These are phyloP conservation scores for Metridium senile DNA, from an alignment of 92 coral and sea anemone genomes.

Conservation along the genomic window DNA sequence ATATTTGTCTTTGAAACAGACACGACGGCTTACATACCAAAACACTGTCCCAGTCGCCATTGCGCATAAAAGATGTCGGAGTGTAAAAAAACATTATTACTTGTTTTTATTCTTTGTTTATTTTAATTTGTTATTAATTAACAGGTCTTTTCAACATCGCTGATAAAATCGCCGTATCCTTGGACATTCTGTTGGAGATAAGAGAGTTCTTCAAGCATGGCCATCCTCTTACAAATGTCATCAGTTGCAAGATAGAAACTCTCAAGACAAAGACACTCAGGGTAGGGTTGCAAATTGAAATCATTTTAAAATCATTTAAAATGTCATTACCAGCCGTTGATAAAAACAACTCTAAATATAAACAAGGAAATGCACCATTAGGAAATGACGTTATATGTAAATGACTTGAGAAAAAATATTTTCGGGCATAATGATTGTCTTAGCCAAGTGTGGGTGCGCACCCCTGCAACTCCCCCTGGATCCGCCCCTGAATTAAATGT, in stretches of 20 bases:
- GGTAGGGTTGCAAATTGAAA: neutral
- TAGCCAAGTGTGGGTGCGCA: neutral
- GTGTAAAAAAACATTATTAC: neutral
- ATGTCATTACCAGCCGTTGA: neutral
- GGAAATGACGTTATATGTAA: neutral
- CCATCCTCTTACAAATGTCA: conserved; percentile 31
- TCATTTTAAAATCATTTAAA: neutral
- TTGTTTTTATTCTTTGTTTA: neutral
- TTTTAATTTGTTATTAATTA: neutral
- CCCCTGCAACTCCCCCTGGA: too few relatives aligned
- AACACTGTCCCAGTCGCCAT: too few relatives aligned
- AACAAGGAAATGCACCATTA: neutral
- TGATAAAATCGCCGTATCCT: conserved; percentile 48
- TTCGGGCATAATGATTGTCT: neutral
- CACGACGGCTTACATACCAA: too few relatives aligned
- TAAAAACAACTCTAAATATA: neutral
- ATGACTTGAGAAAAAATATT: too few relatives aligned
- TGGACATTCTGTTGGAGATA: conserved; percentile 42
- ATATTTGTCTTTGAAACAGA: too few relatives aligned
- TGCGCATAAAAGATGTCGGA: neutral
- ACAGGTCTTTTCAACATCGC: conserved; percentile 54
- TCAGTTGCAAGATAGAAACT: conserved; percentile 26
- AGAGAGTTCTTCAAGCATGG: conserved; percentile 47
- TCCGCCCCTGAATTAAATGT: too few relatives aligned
- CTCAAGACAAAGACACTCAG: conserved; percentile 8